Base-by-base conservation (phyloP, 2,888 invertebrate species). In the Temnothorax rugatulus region DNA sequence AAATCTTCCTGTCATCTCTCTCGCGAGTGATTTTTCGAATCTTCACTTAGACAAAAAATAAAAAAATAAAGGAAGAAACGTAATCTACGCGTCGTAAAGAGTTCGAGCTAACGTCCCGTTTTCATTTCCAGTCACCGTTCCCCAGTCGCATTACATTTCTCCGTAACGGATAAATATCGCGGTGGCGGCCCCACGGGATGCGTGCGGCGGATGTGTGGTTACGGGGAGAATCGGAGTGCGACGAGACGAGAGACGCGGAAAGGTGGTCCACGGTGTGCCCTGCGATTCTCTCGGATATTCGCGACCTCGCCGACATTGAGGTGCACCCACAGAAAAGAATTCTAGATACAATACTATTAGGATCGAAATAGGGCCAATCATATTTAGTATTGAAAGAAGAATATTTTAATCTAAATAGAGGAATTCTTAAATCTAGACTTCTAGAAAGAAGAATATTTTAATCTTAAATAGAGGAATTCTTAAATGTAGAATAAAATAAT, bases 121-220 rank as follows among this genome's bases (percentile, higher is more conserved):
- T 34, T 34, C 44, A 59, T 44, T 79, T 69, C 18, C 57, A 21
- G 25, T 41, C 34, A 44, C 21, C 44, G n/a, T 38, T 74, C 18
- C 34, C 41, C 9, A 79, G 66, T 73, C 47, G 21, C 21, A 15
- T 79, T 47, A 79, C 34, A 59, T 77, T 63, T 77, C 52, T 47
- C 3, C 29, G 47, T 73, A 81, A 81, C 8, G 21, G 34, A 52
- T 59, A 79, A 81, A 81, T 61, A 59, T 81, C 52, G 13, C 41
- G 21, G 13, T 57, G 25, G 8, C 18, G 25, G 11, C 21, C 79
- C 25, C 74, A 47, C 1, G 79, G 38, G 79, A 15, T 15, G 11
- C 7, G 57, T 25, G 57, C 25, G 59, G 11, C 74, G 47, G 34
- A 81, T 59, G 21, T 47, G 59, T 81, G 13, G 38, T 81, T 47